Evolutionary conservation across 2,888 invertebrate genomes (phyloP).

Genomic region (Hesperia comma): DNA sequence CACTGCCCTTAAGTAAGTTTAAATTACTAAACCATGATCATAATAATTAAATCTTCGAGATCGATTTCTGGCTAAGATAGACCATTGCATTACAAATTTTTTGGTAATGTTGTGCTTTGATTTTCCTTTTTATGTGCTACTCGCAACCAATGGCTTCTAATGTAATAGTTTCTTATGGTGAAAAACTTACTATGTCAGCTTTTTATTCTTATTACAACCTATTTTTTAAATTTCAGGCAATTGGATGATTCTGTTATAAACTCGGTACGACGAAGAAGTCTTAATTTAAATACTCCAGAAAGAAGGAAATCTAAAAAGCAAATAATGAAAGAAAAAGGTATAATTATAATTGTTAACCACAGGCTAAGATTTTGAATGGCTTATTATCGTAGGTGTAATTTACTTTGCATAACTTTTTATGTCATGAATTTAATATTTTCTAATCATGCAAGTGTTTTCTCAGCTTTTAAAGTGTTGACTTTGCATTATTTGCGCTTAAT

Average conservation of each 20-base stretch:
- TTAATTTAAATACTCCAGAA: conserved; percentile 83
- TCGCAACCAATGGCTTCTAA: no score
- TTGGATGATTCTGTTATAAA: conserved; percentile 88
- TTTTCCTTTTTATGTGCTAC: no score
- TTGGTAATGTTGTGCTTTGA: no score
- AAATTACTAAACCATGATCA: background rate
- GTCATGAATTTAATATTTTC: conserved; percentile 31
- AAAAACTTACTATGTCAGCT: no score
- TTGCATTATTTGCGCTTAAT: conserved; percentile 45
- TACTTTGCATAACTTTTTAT: conserved; percentile 28
- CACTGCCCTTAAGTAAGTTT: conserved; percentile 83
- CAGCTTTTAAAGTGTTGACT: conserved; percentile 28
- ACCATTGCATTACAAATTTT: no score
- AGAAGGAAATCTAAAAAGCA: conserved; percentile 88
- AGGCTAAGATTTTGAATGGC: conserved; percentile 42
- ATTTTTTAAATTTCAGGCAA: conserved; percentile 67
- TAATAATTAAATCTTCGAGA: no score
- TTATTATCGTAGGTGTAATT: conserved; percentile 27
- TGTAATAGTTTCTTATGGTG: no score
- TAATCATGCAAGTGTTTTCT: conserved; percentile 13
- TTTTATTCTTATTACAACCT: no score
- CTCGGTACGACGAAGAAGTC: conserved; percentile 85
- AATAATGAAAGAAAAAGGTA: conserved; percentile 89
- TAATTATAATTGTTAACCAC: conserved; percentile 2
- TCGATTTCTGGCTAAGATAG: no score